These are phyloP conservation scores for Cygnus buccinator DNA, from an alignment of 2,113 vertebrate species.

Conservation along the genomic window DNA sequence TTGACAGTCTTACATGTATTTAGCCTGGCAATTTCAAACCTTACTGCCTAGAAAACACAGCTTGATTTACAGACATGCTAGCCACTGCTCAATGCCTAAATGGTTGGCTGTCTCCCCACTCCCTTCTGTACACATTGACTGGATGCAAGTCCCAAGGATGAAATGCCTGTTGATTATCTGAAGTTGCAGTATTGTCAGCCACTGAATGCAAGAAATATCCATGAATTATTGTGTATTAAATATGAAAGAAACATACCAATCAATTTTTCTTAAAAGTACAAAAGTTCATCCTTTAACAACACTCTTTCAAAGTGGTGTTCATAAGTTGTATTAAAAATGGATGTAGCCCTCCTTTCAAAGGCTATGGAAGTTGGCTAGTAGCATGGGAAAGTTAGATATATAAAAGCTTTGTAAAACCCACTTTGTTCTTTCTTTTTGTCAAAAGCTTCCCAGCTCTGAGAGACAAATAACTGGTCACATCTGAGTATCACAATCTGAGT, in stretches of 20 bases:
- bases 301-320: not conserved
- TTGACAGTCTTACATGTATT: not conserved
- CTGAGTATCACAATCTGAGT: not conserved
- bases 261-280: not conserved
- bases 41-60: not conserved
- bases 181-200: not conserved
- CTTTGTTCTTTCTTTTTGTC: not conserved
- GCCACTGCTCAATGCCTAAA: not conserved
- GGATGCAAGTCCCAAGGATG: not conserved
- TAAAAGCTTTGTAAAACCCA: not conserved
- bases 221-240: not conserved
- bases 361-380: not conserved
- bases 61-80: not conserved
- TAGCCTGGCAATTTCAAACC: not conserved
- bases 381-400: not conserved
- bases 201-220: not conserved
- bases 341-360: not conserved
- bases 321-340: not conserved
- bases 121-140: not conserved
- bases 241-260: not conserved
- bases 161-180: not conserved
- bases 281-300: not conserved
- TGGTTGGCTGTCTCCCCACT: not conserved
- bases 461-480: not conserved
- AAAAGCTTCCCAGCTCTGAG: not conserved